A percentile compares a stretch with the other conserved stretches of the same genome.
These are phyloP conservation scores for Pongo abelii DNA, from an alignment of 2,113 vertebrate species.

Conservation along the genomic window DNA sequence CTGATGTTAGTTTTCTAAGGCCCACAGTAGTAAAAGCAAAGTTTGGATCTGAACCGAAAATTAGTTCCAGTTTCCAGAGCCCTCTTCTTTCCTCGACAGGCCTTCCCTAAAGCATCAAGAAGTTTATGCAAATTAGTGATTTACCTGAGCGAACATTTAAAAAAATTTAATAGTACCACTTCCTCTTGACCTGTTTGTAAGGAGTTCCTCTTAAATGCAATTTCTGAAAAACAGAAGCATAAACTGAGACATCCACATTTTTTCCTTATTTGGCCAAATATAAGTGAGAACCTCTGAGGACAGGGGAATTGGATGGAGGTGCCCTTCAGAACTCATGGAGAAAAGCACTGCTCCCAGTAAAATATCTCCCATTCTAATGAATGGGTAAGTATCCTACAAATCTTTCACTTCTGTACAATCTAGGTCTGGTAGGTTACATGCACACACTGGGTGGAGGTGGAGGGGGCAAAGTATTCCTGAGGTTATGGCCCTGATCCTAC, in stretches of 20 bases:
- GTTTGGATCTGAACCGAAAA: neutral
- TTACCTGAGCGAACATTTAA: constrained; percentile 8
- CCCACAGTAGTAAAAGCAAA: neutral
- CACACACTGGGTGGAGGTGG: neutral
- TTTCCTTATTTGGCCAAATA: neutral
- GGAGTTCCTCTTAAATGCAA: neutral
- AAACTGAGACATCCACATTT: neutral
- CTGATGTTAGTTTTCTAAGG: neutral
- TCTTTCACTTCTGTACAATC: neutral
- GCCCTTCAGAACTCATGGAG: neutral
- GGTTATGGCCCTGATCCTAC: neutral
- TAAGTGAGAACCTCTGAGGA: neutral
- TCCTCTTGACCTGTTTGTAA: neutral
- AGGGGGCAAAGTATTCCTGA: neutral
- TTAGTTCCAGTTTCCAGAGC: neutral
- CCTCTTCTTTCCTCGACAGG: neutral
- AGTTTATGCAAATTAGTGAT: constrained; percentile 1
- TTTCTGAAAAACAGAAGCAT: neutral
- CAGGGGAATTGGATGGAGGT: neutral
- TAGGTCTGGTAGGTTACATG: neutral
- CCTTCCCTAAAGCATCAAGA: neutral
- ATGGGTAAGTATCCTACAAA: neutral
- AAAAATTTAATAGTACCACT: neutral
- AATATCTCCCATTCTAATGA: neutral
- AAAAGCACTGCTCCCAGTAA: neutral